These are phyloP conservation scores for Antrozous pallidus DNA, from an alignment of 2,797 vertebrate species.

Conservation along the genomic window DNA sequence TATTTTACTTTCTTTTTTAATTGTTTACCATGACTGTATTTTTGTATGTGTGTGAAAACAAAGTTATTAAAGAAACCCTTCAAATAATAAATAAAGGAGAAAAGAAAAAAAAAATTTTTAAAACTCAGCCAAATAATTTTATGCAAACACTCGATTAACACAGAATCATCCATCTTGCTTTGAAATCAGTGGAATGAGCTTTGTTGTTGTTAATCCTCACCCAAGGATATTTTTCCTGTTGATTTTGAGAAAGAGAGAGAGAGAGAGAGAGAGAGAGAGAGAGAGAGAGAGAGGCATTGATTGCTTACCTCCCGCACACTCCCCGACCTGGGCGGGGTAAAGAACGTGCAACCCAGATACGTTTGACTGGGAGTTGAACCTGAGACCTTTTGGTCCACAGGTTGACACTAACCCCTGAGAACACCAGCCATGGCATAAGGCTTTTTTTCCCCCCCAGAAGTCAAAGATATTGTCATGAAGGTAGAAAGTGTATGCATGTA, in stretches of 20 bases:
- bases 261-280: no score
- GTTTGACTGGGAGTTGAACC: background rate
- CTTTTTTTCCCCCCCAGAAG: no score
- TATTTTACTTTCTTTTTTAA: slow-evolving; percentile 27
- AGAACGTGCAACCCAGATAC: background rate
- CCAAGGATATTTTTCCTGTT: no score
- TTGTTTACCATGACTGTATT: background rate
- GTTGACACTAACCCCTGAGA: background rate
- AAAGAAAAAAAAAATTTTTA: background rate
- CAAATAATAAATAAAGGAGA: background rate
- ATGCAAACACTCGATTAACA: background rate
- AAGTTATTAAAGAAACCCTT: background rate
- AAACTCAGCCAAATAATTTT: slow-evolving; percentile 27
- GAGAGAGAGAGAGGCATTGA: no score
- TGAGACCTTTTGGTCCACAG: background rate
- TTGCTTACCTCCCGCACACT: background rate
- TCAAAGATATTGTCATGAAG: background rate
- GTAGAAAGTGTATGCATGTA: background rate
- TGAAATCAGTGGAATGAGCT: background rate
- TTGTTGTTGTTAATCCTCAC: background rate
- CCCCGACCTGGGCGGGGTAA: background rate
- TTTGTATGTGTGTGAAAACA: background rate
- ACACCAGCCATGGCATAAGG: background rate
- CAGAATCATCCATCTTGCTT: background rate
- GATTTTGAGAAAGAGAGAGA: no score